phyloP scores from a whole-genome alignment of 92 coral and sea anemone genomes.

The Muricea muricata region DNA sequence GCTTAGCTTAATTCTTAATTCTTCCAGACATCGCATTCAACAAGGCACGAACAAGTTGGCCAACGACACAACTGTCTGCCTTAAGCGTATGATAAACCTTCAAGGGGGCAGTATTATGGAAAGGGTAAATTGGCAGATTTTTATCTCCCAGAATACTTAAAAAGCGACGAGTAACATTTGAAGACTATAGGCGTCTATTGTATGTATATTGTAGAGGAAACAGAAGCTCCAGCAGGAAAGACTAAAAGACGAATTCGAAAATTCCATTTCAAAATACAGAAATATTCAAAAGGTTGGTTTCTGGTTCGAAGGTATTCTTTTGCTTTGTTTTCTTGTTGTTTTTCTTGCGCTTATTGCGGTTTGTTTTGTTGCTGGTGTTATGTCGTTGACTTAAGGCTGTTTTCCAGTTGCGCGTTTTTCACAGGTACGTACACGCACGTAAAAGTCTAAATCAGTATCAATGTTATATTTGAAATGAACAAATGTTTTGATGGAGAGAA shows the following conservation, averaged over 20 bases:
- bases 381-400: no score
- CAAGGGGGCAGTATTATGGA: constrained; percentile 73
- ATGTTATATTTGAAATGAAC: no score
- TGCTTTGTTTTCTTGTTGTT: neutral
- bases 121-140: constrained; percentile 40
- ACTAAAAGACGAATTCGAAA: constrained; percentile 90
- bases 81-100: constrained; percentile 80
- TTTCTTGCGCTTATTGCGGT: no score
- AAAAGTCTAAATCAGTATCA: no score
- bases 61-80: constrained; percentile 72
- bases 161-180: neutral
- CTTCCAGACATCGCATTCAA: constrained; percentile 83
- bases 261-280: constrained; percentile 87
- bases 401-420: no score
- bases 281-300: constrained; percentile 89
- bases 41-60: constrained; percentile 89
- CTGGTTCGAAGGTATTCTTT: neutral
- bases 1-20: no score
- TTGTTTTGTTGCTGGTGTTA: no score
- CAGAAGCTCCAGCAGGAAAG: constrained; percentile 90
- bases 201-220: constrained; percentile 72
- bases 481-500: no score
- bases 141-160: no score
- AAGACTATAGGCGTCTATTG: neutral
- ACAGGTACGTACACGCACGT: no score